phyloP scores from a whole-genome alignment of 2,888 invertebrate species.

The Sinodicranocentrus sp. region DNA sequence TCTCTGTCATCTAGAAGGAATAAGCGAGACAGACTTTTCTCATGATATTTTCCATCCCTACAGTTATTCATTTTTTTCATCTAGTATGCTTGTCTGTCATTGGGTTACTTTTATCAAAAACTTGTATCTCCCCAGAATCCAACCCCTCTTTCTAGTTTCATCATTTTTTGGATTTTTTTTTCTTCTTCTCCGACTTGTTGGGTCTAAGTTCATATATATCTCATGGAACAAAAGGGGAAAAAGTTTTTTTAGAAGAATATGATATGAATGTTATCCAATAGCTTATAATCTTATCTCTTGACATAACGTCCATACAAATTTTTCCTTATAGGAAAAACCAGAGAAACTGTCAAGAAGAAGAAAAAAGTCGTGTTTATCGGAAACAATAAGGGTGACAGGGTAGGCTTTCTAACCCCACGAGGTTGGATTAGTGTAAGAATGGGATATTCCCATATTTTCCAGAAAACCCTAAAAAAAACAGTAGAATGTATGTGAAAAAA shows the following conservation, averaged over 20 bases:
- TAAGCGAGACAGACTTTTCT: background rate
- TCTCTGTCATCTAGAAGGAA: background rate
- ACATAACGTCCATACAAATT: conserved; percentile 42
- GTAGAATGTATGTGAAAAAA: background rate
- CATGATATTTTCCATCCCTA: background rate
- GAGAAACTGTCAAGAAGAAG: conserved; percentile 44
- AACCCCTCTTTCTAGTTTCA: background rate
- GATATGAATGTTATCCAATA: conserved; percentile 38
- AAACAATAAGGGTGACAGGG: conserved; percentile 55
- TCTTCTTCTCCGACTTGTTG: conserved; percentile 10
- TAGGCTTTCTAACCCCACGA: background rate
- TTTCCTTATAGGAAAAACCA: conserved; percentile 10
- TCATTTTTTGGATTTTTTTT: conserved; percentile 30
- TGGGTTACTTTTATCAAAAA: conserved; percentile 26
- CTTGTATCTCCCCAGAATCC: conserved; percentile 18
- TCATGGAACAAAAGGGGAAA: background rate
- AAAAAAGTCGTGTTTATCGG: conserved; percentile 41
- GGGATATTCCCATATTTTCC: too few relatives aligned
- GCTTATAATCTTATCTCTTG: conserved; percentile 28
- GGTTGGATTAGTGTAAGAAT: too few relatives aligned
- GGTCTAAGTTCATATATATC: background rate
- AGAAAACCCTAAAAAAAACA: background rate
- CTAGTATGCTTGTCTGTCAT: conserved; percentile 19
- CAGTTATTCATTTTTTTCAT: background rate
- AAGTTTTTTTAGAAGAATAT: background rate